phyloP scores from a whole-genome alignment of 35 echinoderm and acorn worm species.

The Apostichopus japonicus region DNA sequence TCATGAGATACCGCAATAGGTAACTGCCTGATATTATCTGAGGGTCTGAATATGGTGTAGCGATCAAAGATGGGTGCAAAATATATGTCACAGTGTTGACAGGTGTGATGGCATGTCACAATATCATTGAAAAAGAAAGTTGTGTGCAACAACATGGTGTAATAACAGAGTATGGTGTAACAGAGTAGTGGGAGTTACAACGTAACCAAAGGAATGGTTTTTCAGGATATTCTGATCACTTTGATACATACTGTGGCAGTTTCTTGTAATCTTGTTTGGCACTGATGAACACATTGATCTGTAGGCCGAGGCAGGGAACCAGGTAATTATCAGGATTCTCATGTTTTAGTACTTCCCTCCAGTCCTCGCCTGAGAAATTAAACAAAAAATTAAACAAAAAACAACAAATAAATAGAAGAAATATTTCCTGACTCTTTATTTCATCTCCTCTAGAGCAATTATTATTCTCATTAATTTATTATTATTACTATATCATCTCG shows the following conservation, averaged over 20 bases:
- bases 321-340: constrained; percentile 79
- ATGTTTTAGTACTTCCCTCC: constrained; percentile 75
- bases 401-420: no score
- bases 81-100: no score
- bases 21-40: no score
- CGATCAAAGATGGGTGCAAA: no score
- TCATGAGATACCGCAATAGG: no score
- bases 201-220: no score
- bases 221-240: neutral
- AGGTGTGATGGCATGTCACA: no score
- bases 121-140: neutral
- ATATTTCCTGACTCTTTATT: no score
- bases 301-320: constrained; percentile 76
- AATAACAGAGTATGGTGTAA: no score
- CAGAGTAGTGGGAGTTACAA: no score
- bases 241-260: constrained; percentile 87
- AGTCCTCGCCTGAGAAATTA: constrained; percentile 74
- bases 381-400: neutral
- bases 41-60: no score
- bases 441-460: no score
- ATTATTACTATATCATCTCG: neutral
- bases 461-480: neutral
- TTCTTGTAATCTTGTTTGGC: constrained; percentile 95
- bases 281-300: constrained; percentile 92
- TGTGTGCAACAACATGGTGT: neutral